Evolutionary conservation across 2,797 vertebrate species (phyloP).

Genomic region (Caiman crocodilus): DNA sequence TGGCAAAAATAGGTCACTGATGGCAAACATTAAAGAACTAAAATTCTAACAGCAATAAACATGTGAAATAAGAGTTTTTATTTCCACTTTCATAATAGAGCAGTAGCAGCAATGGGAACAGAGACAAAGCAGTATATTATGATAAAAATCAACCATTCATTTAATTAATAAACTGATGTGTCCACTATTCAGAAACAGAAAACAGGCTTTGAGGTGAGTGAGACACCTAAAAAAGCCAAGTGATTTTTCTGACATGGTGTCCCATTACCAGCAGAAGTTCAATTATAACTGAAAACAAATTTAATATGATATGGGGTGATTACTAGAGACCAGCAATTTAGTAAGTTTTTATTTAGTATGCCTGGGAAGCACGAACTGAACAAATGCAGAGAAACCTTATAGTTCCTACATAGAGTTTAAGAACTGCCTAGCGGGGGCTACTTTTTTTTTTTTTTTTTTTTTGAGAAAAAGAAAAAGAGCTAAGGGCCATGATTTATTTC

Average conservation of each 20-base stretch:
- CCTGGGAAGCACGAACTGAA: fast-evolving
- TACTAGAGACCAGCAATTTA: not conserved
- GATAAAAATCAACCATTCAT: not conserved
- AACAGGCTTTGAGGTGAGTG: not conserved
- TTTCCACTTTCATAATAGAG: not conserved
- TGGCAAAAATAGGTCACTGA: not conserved
- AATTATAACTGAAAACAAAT: not conserved
- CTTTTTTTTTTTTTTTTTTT: not conserved
- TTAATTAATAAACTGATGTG: not conserved
- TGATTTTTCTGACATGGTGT: fast-evolving
- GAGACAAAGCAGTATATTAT: not conserved
- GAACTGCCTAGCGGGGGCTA: not conserved
- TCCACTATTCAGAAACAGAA: not conserved
- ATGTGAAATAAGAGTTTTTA: not conserved
- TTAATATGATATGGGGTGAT: fast-evolving
- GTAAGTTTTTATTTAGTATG: not conserved
- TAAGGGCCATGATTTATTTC: not conserved
- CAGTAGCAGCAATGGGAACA: not conserved
- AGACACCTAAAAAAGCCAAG: not conserved
- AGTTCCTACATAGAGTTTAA: not conserved
- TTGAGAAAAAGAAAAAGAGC: not conserved
- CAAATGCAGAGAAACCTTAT: not conserved
- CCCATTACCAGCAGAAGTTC: not conserved
- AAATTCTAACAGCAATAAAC: not conserved
- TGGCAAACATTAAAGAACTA: not conserved